phyloP scores from a whole-genome alignment of 2,888 invertebrate species.

The Athalia rosae region DNA sequence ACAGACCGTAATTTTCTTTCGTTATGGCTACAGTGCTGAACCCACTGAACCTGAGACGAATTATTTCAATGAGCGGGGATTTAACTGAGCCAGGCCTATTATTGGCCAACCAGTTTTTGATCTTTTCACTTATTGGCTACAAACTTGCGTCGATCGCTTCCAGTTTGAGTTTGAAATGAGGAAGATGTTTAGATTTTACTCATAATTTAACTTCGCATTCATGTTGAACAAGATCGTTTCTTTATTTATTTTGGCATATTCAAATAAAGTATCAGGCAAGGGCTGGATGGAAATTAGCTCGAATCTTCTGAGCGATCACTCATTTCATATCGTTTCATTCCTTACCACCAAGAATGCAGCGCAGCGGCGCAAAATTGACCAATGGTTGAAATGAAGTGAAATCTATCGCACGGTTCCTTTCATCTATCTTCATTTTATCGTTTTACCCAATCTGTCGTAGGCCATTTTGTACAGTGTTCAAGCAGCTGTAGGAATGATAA shows the following conservation, averaged over 20 bases:
- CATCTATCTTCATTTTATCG: conserved; percentile 33
- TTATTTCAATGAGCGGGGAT: conserved; percentile 7
- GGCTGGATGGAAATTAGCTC: no score
- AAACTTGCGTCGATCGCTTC: no score
- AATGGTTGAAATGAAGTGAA: neutral
- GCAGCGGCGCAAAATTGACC: neutral
- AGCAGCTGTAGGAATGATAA: conserved; percentile 69
- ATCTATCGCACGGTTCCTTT: conserved; percentile 35
- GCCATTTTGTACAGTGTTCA: conserved; percentile 72
- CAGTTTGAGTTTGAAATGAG: no score
- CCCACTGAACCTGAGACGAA: neutral
- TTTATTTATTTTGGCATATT: no score
- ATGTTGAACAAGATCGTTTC: no score
- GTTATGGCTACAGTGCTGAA: neutral
- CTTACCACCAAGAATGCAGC: conserved; percentile 3
- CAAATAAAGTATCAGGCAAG: no score
- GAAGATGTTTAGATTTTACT: no score
- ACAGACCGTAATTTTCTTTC: conserved; percentile 19
- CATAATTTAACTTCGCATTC: no score
- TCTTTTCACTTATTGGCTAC: no score
- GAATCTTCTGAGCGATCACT: no score
- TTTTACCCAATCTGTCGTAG: conserved; percentile 51
- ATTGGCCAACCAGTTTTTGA: no score
- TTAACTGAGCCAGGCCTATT: neutral
- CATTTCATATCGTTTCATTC: no score